A percentile compares a stretch with the other conserved stretches of the same genome.
Conservation (phyloP, 2,113 vertebrate genomes). For the Rutilus rutilus region DNA sequence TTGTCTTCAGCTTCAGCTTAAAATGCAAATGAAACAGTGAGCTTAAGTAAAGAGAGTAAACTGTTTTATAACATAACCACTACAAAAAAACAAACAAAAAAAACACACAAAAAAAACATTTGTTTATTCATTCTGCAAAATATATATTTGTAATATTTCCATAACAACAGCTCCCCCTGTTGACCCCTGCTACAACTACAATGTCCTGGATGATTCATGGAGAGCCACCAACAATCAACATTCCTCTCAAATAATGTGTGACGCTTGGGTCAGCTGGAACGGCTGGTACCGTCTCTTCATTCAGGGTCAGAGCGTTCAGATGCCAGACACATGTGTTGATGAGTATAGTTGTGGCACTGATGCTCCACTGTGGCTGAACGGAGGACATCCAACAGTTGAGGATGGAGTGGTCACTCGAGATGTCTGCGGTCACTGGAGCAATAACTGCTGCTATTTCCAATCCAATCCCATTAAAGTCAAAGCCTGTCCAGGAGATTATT, state of each 20-base stretch:
- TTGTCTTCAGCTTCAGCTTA: too few relatives aligned
- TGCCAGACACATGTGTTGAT: neutral
- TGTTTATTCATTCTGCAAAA: neutral
- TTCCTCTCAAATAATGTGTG: too few relatives aligned
- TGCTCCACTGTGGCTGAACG: slow-evolving; percentile 21
- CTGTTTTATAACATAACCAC: too few relatives aligned
- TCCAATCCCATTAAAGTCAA: slow-evolving; percentile 32
- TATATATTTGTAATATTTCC: neutral
- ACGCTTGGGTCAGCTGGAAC: too few relatives aligned
- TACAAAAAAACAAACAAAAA: too few relatives aligned
- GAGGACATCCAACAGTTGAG: slow-evolving; percentile 19
- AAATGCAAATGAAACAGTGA: too few relatives aligned
- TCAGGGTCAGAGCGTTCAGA: too few relatives aligned
- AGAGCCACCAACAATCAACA: slow-evolving; percentile 12
- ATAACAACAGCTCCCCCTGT: neutral
- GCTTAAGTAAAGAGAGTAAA: too few relatives aligned
- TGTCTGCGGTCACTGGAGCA: neutral
- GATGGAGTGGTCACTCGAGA: slow-evolving; percentile 25
- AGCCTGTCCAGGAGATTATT: slow-evolving; percentile 38
- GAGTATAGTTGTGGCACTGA: neutral
- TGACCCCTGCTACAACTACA: slow-evolving; percentile 12
- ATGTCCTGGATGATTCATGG: neutral
- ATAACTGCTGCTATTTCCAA: neutral
- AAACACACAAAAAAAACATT: too few relatives aligned
- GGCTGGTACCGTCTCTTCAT: too few relatives aligned